phyloP scores from a whole-genome alignment of 2,113 vertebrate species.

The Falco punctatus region DNA sequence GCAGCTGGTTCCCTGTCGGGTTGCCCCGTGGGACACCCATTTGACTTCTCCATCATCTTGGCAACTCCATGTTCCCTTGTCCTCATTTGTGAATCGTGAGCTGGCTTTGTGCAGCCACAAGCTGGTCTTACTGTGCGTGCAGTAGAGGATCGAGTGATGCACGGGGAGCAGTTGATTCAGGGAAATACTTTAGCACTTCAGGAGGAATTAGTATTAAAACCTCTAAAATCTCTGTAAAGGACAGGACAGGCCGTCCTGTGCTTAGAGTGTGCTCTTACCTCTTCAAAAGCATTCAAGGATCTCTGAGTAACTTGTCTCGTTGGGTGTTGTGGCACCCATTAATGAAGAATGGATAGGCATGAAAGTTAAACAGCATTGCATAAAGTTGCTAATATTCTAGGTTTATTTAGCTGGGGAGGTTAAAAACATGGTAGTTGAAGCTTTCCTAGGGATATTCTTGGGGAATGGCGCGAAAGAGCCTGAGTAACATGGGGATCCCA shows the following conservation, averaged over 20 bases:
- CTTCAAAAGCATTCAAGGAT: neutral
- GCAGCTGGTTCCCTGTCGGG: neutral
- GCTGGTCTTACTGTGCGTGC: neutral
- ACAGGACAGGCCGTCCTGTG: neutral
- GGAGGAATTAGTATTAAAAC: neutral
- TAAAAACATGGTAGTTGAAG: neutral
- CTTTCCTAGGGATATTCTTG: neutral
- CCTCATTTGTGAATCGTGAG: neutral
- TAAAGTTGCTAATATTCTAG: neutral
- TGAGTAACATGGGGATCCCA: neutral
- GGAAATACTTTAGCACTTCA: neutral
- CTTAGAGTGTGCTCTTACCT: neutral
- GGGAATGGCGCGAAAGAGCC: neutral
- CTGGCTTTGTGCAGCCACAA: neutral
- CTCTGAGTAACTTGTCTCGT: fast-evolving
- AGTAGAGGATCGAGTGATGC: fast-evolving
- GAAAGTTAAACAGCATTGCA: neutral
- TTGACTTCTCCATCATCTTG: neutral
- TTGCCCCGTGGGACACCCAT: neutral
- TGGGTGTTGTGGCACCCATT: neutral
- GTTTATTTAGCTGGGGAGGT: neutral
- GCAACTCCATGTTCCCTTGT: neutral
- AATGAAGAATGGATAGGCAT: neutral
- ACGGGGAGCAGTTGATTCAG: fast-evolving
- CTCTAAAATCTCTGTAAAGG: neutral